A percentile compares a stretch with the other conserved stretches of the same genome.
These are phyloP conservation scores for Orchesellides sinensis DNA, from an alignment of 2,888 invertebrate species.

Conservation along the genomic window DNA sequence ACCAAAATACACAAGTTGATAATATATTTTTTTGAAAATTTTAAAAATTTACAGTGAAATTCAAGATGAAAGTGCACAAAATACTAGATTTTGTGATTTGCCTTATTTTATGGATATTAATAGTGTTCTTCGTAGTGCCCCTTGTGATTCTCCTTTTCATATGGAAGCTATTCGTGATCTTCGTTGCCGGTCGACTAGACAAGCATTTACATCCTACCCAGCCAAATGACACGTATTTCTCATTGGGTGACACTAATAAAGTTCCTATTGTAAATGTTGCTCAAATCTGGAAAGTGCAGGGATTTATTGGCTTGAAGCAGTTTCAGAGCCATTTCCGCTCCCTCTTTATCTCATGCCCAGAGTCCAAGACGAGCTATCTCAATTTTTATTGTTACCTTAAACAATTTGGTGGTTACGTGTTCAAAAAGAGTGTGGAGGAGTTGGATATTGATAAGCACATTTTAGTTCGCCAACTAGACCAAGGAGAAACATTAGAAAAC, in stretches of 20 bases:
- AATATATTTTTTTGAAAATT: not conserved
- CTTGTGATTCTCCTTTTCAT: constrained; percentile 56
- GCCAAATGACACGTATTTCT: constrained; percentile 67
- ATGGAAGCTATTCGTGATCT: constrained; percentile 57
- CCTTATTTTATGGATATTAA: constrained; percentile 61
- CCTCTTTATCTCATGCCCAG: constrained; percentile 54
- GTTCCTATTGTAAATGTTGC: constrained; percentile 66
- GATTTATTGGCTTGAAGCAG: constrained; percentile 37
- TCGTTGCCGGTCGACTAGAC: constrained; percentile 36
- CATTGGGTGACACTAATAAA: constrained; percentile 57
- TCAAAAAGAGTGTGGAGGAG: constrained; percentile 54
- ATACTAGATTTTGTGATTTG: constrained; percentile 39
- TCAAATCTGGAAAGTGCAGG: constrained; percentile 67
- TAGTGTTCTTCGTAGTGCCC: constrained; percentile 42
- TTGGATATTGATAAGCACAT: constrained; percentile 63
- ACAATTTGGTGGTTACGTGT: constrained; percentile 65
- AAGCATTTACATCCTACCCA: constrained; percentile 60
- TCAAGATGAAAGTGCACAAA: constrained; percentile 29
- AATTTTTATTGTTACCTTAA: constrained; percentile 65
- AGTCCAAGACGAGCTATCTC: constrained; percentile 47
- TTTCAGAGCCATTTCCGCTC: constrained; percentile 51
- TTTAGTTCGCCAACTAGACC: constrained; percentile 5
- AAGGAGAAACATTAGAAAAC: constrained; percentile 35
- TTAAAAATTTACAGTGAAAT: not conserved
- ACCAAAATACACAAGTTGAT: too few species aligned